Evolutionary conservation across 2,113 vertebrate species (phyloP), one percentile per base, ranked within the genome.

Genomic region (Coryphaenoides rupestris): DNA sequence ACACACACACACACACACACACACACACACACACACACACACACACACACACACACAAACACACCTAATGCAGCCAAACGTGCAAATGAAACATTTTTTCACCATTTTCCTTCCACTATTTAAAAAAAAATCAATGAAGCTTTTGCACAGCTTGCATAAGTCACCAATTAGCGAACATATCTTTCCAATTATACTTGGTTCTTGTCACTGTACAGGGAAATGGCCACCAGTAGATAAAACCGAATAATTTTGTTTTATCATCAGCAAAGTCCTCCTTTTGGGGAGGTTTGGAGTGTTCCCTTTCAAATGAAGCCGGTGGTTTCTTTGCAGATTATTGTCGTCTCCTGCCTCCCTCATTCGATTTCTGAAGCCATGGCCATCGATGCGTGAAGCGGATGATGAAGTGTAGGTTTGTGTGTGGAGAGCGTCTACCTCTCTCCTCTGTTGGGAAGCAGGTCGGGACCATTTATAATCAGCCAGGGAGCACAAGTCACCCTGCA

Each of bases 391-490:
- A 67, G 62, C 64, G 21, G 62, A 79, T 72, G 80, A 84, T 84
- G 60, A 85, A 86, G 79, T 79, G 62, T 63, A 52, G 45, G 57
- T 52, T 12, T 12, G 33, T 12, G 65, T 12, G 65, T 70, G 68
- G 61, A 61, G 33, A 67, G 45, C 78, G 67, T 68, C 33, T 40
- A 72, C 72, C 66, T 72, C 57, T 50, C 78, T 65, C 66, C 69
- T 74, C 69, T 66, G 62, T 58, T 58, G 50, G 13, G 33, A 80
- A 87, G 62, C 60, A 5, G 83, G 78, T 78, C 82, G 82, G 60
- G 73, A 68, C 71, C 77, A 77, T 88, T 75, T 77, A 71, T 76
- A 78, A 84, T 78, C 53, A 72, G 62, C n/a, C 66, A 50, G 54
- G n/a, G 49, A 65, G 62, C 15, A 21, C 57, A 19, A 45, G 62